Base-by-base conservation (phyloP, 2,888 invertebrate species). In the Clepsis dumicolana region DNA sequence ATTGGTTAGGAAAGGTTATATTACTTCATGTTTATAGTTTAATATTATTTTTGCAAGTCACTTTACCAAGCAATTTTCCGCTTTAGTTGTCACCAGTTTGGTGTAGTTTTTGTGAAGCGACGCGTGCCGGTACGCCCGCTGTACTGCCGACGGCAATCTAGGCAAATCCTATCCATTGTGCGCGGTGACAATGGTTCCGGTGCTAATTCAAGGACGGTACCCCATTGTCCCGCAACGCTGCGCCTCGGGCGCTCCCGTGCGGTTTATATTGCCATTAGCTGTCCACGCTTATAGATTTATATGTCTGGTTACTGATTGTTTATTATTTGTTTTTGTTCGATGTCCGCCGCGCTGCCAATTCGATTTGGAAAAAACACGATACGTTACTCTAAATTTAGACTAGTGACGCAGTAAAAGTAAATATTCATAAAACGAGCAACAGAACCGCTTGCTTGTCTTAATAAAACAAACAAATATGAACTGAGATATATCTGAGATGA, bases 131-230 rank as follows among this genome's bases (percentile, higher is more conserved):
- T 56, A 29, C 29, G 52, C 62, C 62, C 57, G 48, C 63, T 38
- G 60, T 44, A 24, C 74, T 74, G 76, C 78, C 73, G 78, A 74
- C 79, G 80, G 80, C 84, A 82, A 84, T 87, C 85, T 87, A 87
- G 87, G 83, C 85, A 86, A 87, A 88, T 87, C 85, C 87, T 86
- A 87, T 80, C 86, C 77, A 90, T 91, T 91, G 90, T 91, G 86
- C 77, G 75, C 85, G 79, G 83, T 82, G 89, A 89, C 89, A 91
- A 89, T 88, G 83, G 87, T 86, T 89, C 88, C 89, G 88, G 88
- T 86, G 88, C 78, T 90, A 87, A 91, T 91, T 91, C 92, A 91
- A 91, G 92, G 92, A 87, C 90, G 81, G 75, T 66, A 72, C 74
- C 73, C 86, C 79, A 89, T 91, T 92, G 90, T 90, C 80, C 83